A percentile compares a stretch with the other conserved stretches of the same genome.
phyloP scores from a whole-genome alignment of 2,113 vertebrate genomes.

The Mormyrus lacerda region DNA sequence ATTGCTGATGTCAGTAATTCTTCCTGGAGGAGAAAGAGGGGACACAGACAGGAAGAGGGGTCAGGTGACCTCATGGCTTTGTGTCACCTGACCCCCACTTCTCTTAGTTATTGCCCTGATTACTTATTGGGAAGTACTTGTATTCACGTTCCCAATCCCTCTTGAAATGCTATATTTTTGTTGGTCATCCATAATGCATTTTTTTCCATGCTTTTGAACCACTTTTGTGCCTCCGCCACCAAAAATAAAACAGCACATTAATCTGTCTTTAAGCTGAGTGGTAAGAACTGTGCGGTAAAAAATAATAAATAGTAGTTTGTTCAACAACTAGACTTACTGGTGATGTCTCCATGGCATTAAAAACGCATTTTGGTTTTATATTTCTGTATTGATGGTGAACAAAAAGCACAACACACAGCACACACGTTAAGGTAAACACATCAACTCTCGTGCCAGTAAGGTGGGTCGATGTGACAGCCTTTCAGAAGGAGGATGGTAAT shows the following conservation, averaged over 20 bases:
- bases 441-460: background rate
- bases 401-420: background rate
- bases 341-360: background rate
- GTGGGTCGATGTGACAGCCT: background rate
- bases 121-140: background rate
- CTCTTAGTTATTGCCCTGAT: background rate
- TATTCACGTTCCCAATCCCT: background rate
- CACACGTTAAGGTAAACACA: background rate
- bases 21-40: background rate
- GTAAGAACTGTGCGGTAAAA: background rate
- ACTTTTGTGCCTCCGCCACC: background rate
- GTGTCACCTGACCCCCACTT: background rate
- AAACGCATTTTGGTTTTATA: background rate
- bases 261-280: background rate
- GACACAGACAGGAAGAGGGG: background rate
- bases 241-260: background rate
- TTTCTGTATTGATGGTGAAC: background rate
- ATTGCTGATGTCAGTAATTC: background rate
- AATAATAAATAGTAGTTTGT: background rate
- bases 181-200: background rate
- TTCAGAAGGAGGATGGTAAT: constrained; percentile 37
- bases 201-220: background rate
- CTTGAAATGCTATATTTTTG: background rate
- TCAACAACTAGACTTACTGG: background rate
- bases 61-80: background rate